Base-by-base conservation (phyloP, 2,113 vertebrate species). In the Acanthochromis polyacanthus region DNA sequence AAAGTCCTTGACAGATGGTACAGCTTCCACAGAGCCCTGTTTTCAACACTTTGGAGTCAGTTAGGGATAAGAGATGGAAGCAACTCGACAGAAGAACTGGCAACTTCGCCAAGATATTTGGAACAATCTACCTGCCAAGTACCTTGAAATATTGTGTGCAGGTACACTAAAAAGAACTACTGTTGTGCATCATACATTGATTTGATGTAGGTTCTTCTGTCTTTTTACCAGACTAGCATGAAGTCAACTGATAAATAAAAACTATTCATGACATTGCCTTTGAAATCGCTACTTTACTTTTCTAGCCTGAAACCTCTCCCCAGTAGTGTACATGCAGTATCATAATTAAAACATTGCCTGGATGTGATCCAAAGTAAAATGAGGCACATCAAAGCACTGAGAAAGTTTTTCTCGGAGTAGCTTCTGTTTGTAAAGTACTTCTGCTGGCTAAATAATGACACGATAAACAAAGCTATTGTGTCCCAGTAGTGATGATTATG, bases 401-500 rank as follows among this genome's bases (percentile, higher is more conserved):
- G 17, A 62, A 51, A 43, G 23, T 55, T 79, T 62, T 73, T 7
- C 22, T 66, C 23, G 52, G 22, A 55, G 19, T 57, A 17, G n/a
- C 36, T 38, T 58, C 15, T 53, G 30, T 48, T 51, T 40, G 22
- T 78, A 15, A 72, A 70, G 20, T 25, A 32, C 22, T 58, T 71
- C 22, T 58, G 57, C 81, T n/a, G 25, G 72, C 22, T 50, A 22
- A 63, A 62, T 58, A 57, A 72, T 23, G 32, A 28, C 63, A 66
- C 8, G 12, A 72, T 58, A 57, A 78, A 57, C 66, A 78, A 63
- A 43, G 5, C 45, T 32, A 25, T 20, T 69, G 23, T 82, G 71
- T 56, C 52, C n/a, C 25, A 61, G 22, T 20, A 30, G 43, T 28
- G 52, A 71, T 72, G 61, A 80, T 66, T 83, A 79, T 77, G 64